phyloP scores from a whole-genome alignment of 1,140 invertebrate genomes.

The Globodera ellingtonae region DNA sequence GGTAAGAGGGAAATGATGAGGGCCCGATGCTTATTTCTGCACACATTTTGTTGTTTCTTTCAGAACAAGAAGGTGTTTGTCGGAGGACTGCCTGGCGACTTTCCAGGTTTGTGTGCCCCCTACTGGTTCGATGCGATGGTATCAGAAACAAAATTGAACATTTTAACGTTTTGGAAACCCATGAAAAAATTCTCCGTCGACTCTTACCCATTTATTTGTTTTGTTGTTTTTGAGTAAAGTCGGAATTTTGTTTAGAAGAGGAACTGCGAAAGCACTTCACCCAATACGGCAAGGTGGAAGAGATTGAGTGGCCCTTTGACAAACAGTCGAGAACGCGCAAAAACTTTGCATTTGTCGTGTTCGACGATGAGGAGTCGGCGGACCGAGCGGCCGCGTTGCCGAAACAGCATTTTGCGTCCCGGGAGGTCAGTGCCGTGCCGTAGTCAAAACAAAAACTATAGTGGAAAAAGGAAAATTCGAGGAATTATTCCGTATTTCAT shows the following conservation, averaged over 20 bases:
- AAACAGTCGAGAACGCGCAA: conserved; percentile 59
- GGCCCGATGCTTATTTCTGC: neutral
- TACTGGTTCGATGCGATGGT: too few species aligned
- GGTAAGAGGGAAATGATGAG: neutral
- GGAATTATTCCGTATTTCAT: too few species aligned
- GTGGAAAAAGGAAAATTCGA: too few species aligned
- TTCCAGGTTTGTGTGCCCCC: conserved; percentile 35
- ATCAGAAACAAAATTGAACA: too few species aligned
- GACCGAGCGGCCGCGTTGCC: conserved; percentile 54
- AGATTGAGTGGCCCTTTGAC: conserved; percentile 55
- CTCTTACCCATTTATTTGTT: neutral
- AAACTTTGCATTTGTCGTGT: conserved; percentile 66
- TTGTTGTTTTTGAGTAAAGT: conserved; percentile 18
- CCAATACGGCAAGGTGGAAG: conserved; percentile 57
- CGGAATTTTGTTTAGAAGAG: conserved; percentile 45
- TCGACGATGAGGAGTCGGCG: conserved; percentile 63
- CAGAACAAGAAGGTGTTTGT: conserved; percentile 65
- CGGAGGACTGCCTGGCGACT: conserved; percentile 61
- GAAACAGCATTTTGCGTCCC: conserved; percentile 56
- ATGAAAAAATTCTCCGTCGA: too few species aligned
- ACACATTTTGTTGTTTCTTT: neutral
- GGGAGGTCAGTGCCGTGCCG: conserved; percentile 42
- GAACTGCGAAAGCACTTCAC: conserved; percentile 63
- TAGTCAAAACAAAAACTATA: neutral
- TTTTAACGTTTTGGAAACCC: too few species aligned